These are phyloP conservation scores for Notamacropus eugenii DNA, from an alignment of 2,797 vertebrate genomes.

Conservation along the genomic window DNA sequence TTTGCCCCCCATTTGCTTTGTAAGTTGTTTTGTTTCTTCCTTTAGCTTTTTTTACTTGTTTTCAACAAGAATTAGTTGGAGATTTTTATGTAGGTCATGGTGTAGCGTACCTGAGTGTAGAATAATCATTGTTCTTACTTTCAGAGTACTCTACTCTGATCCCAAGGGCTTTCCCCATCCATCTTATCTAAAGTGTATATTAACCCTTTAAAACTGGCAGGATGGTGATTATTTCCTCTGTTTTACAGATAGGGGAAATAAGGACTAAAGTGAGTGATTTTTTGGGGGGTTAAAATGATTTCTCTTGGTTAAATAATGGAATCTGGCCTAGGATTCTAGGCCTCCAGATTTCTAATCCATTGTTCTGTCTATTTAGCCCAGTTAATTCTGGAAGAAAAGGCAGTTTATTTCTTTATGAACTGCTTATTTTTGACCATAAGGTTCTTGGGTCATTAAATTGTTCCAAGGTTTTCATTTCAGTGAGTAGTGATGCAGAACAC, in stretches of 20 bases:
- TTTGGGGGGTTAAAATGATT: not conserved
- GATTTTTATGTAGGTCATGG: not conserved
- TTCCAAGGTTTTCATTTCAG: not conserved
- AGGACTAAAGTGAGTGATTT: not conserved
- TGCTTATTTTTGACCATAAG: not conserved
- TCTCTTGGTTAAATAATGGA: not conserved
- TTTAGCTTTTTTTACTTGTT: not conserved
- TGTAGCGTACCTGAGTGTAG: not conserved
- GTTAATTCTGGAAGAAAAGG: not conserved
- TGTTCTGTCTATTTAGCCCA: not conserved
- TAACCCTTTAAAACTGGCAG: not conserved
- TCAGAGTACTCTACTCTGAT: not conserved
- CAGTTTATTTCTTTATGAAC: not conserved
- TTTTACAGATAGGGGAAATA: not conserved
- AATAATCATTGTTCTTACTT: not conserved
- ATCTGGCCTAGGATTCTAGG: not conserved
- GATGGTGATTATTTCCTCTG: not conserved
- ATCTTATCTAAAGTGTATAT: conserved; percentile 4
- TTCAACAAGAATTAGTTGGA: not conserved
- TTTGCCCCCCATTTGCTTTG: not conserved
- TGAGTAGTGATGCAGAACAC: not conserved
- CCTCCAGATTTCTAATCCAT: not conserved
- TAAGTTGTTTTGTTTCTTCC: not conserved
- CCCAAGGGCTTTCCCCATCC: not conserved
- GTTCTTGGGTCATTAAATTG: not conserved